Evolutionary conservation across 2,113 vertebrate species (phyloP), one percentile per base, ranked within the genome.

Genomic region (Poeciliopsis retropinna): DNA sequence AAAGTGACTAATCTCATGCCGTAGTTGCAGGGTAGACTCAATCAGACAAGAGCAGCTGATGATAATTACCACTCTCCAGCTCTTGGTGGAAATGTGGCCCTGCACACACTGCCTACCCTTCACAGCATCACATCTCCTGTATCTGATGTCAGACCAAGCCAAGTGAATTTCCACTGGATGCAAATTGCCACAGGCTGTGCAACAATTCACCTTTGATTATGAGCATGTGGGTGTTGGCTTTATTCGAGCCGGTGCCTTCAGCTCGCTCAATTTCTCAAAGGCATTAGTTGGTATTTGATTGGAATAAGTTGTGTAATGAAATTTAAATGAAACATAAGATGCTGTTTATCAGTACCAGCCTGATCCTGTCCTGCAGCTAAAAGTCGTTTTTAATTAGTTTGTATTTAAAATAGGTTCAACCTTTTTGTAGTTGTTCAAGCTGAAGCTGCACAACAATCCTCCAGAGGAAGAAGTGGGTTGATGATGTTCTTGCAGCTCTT

Each of bases 141-240:
- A 31, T 86, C 76, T 76, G 83, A 4, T 27, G 5, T 71, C 79
- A 76, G 75, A 73, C 34, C 47, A 47, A 51, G 51, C 60, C 64
- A 29, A 72, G 60, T 81, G 65, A 78, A 78, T 77, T 79, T 86
- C 69, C 72, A 82, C 61, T 41, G 73, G 76, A 83, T 86, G 85
- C 78, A 84, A 79, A 87, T 89, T 85, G 70, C 87, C 79, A 82
- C 76, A 64, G 85, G 72, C 81, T 80, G 73, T 86, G 79, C 72
- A 85, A 83, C 72, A 85, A 83, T 89, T 91, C 86, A 88, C 81
- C 79, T 90, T 84, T 91, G 84, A 91, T 90, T 90, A 82, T 63
- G 81, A 77, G 73, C 82, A 75, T 88, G 92, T 84, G 83, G 89
- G 81, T 86, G 84, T 84, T 76, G 77, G 73, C 70, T 80, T 57